Evolutionary conservation across 2,113 vertebrate species (phyloP).

Genomic region (Regulus satrapa): DNA sequence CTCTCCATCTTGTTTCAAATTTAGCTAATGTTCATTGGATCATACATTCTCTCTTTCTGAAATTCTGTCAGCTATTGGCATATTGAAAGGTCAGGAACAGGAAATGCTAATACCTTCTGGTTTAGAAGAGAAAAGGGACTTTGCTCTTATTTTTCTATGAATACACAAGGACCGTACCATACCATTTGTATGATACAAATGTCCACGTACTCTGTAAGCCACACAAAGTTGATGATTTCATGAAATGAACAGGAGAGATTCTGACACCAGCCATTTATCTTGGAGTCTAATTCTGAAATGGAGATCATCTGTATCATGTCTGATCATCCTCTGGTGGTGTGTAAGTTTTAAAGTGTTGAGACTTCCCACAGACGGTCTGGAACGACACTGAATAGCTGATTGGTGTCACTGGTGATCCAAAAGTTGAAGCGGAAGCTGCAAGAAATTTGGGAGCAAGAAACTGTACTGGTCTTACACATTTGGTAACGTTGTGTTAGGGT

Average conservation of each 20-base stretch:
- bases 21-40: neutral
- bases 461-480: neutral
- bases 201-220: neutral
- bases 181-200: neutral
- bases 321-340: neutral
- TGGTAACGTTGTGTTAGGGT: neutral
- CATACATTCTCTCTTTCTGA: neutral
- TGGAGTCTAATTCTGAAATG: neutral
- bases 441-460: neutral
- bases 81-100: neutral
- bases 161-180: neutral
- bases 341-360: neutral
- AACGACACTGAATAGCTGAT: neutral
- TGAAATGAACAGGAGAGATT: neutral
- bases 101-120: neutral
- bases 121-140: neutral
- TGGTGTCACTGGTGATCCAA: neutral
- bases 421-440: neutral
- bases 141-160: neutral
- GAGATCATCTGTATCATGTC: neutral
- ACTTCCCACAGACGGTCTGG: neutral
- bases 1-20: slow-evolving; percentile 2
- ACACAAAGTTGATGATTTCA: neutral
- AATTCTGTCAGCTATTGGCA: neutral
- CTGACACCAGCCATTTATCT: neutral